Evolutionary conservation across 2,113 vertebrate species (phyloP).

Genomic region (Gymnobelideus leadbeateri): DNA sequence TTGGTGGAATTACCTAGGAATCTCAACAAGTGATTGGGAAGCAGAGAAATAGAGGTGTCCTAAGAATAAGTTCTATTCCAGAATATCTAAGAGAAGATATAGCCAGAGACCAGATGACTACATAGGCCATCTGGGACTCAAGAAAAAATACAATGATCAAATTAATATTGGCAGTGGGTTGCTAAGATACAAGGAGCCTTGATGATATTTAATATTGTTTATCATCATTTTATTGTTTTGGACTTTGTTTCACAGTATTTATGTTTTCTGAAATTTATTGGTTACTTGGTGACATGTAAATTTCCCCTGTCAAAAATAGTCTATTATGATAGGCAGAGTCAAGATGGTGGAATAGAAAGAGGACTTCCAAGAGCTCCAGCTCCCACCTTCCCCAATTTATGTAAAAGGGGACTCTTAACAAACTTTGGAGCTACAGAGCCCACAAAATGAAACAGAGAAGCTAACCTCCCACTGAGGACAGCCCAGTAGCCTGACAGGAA

Average conservation of each 20-base stretch:
- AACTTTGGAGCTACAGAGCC: too few species aligned
- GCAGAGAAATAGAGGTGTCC: not conserved
- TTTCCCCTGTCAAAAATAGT: not conserved
- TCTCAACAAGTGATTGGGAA: not conserved
- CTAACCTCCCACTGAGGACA: too few species aligned
- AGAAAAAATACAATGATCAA: not conserved
- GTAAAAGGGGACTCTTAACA: too few species aligned
- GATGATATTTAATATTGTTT: too few species aligned
- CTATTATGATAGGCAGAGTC: too few species aligned
- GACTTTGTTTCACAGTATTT: not conserved
- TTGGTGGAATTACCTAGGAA: too few species aligned
- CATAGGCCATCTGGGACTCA: not conserved
- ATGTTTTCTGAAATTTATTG: not conserved
- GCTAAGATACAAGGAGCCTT: not conserved
- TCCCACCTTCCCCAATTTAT: too few species aligned
- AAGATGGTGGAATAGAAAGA: too few species aligned
- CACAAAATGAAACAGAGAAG: too few species aligned
- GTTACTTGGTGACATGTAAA: not conserved
- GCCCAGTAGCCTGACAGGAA: too few species aligned
- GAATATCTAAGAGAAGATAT: not conserved
- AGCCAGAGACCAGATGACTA: not conserved
- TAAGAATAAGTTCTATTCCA: not conserved
- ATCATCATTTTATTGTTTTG: too few species aligned
- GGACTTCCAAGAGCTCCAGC: too few species aligned
- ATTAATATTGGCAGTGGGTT: not conserved